phyloP scores from a whole-genome alignment of 2,888 invertebrate genomes.

The Pycnomerus fuliginosus region DNA sequence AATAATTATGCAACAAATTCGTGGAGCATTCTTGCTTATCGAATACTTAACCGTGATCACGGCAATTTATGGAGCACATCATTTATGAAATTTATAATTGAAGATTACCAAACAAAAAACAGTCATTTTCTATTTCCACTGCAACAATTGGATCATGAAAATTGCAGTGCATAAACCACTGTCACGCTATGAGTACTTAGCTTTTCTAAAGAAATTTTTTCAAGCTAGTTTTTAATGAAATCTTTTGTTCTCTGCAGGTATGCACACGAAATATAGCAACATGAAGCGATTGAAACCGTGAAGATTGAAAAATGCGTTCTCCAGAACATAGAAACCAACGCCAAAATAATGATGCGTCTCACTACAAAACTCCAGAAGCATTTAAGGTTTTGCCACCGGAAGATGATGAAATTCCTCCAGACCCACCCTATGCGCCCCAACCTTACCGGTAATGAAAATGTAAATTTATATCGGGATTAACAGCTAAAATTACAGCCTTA shows the following conservation, averaged over 20 bases:
- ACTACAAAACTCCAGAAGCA: slow-evolving; percentile 49
- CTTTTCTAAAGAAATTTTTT: too few species aligned
- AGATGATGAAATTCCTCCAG: slow-evolving; percentile 38
- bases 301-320: slow-evolving; percentile 40
- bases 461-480: not conserved
- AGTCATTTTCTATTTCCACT: slow-evolving; percentile 5
- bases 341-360: slow-evolving; percentile 45
- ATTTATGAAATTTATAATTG: slow-evolving; percentile 26
- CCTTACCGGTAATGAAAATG: slow-evolving; percentile 44
- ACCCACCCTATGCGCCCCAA: slow-evolving; percentile 47
- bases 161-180: slow-evolving; percentile 14
- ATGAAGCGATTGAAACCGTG: too few species aligned
- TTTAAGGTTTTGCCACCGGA: slow-evolving; percentile 50
- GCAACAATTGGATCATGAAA: slow-evolving; percentile 23
- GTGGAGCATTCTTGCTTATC: slow-evolving; percentile 14
- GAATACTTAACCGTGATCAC: slow-evolving; percentile 15
- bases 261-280: too few species aligned
- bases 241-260: too few species aligned
- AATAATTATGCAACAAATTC: slow-evolving; percentile 15
- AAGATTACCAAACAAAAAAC: slow-evolving; percentile 24
- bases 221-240: too few species aligned
- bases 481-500: slow-evolving; percentile 32
- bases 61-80: slow-evolving; percentile 29
- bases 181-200: too few species aligned
- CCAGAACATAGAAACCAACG: slow-evolving; percentile 40